A percentile compares a stretch with the other conserved stretches of the same genome.
phyloP scores from a whole-genome alignment of 2,888 invertebrate genomes.

The Amblyjoppa proteus region DNA sequence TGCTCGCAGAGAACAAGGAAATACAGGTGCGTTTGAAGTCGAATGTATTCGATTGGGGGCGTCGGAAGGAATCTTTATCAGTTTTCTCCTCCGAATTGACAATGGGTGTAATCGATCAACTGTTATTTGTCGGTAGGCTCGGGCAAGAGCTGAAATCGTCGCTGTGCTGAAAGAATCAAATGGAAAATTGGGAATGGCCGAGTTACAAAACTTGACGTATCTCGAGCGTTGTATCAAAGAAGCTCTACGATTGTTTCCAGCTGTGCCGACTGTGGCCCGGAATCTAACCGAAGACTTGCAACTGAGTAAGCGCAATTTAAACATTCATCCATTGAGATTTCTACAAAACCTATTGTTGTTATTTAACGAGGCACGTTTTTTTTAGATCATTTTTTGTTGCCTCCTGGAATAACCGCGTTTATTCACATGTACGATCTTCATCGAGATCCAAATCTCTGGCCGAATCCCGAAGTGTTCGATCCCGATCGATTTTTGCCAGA shows the following conservation, averaged over 20 bases:
- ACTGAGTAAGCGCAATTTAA: conserved; percentile 61
- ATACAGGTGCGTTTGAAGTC: conserved; percentile 55
- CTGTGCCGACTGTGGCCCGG: conserved; percentile 89
- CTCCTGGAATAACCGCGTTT: conserved; percentile 85
- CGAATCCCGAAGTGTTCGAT: conserved; percentile 89
- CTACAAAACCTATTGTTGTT: not conserved
- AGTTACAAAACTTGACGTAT: conserved; percentile 88
- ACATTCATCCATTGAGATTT: not conserved
- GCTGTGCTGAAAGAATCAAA: conserved; percentile 85
- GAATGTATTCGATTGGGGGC: not conserved
- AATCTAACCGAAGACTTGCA: conserved; percentile 86
- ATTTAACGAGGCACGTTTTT: not conserved
- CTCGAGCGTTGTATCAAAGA: conserved; percentile 90
- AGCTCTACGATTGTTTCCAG: conserved; percentile 88
- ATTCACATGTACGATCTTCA: conserved; percentile 87
- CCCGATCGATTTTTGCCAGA: conserved; percentile 89
- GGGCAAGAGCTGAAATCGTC: conserved; percentile 74
- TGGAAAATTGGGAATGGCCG: conserved; percentile 86
- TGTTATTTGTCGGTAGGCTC: conserved; percentile 54
- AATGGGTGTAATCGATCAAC: not conserved
- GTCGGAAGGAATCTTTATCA: too few relatives aligned
- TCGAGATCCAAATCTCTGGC: conserved; percentile 88
- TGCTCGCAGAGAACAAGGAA: conserved; percentile 67
- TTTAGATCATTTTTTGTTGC: conserved; percentile 85
- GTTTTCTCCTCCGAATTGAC: not conserved